Base-by-base conservation (phyloP, 2,888 invertebrate species). In the Dastarcus helophoroides region DNA sequence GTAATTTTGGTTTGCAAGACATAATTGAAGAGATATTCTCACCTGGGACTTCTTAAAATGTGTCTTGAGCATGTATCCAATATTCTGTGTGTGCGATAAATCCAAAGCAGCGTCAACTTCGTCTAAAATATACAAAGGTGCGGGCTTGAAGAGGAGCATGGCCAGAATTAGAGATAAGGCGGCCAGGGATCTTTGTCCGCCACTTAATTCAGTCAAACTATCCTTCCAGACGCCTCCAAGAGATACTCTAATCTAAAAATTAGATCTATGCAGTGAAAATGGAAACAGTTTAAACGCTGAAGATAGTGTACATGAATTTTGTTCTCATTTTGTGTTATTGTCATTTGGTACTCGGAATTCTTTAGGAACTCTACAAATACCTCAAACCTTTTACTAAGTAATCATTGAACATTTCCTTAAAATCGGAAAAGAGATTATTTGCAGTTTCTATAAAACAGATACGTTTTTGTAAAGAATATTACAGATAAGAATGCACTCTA, bases 81-180 rank as follows among this genome's bases (percentile, higher is more conserved):
- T 97, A 64, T 98, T 98, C 65, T 97, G 95, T 7, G 98, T 98
- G 62, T 98, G 98, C 4, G 89, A 90, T 42, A 95, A 74, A 67
- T 98, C 98, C 14, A 98, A 69, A 5, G 97, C 98, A 1, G 98
- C 95, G 61, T 98, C 98, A 29, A 98, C 93, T 68, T 99, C 98
- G 62, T 98, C 98, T 50, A 98, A 71, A 60, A 99, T 94, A 63
- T 98, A 98, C 9, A 98, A 71, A 4, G 98, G 98, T 14, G 98
- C 98, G 3, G 98, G 97, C 56, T 93, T 91, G 67, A 93, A 98
- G 48, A 89, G 73, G 52, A 97, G 62, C 85, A 99, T 88, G 22
- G 97, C 88, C 48, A 99, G 71, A 47, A 98, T 91, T 35, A 98
- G 71, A 1, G 97, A 93, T 31, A 98, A 69, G 2, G 98, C 97